Evolutionary conservation across 2,113 vertebrate species (phyloP).

Genomic region (Barbus barbus): DNA sequence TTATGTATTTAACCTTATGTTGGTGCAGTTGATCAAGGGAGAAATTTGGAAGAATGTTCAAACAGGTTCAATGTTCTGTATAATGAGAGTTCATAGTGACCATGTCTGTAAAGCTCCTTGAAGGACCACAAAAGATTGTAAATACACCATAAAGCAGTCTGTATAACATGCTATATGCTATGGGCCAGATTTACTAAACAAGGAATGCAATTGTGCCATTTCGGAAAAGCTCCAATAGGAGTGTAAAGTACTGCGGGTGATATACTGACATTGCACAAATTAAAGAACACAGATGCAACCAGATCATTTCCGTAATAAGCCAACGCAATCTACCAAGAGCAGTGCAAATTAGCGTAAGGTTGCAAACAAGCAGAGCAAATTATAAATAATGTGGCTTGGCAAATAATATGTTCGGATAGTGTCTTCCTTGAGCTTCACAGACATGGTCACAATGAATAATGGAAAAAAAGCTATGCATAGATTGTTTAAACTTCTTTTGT

Average conservation of each 20-base stretch:
- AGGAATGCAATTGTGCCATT: no score
- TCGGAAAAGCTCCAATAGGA: no score
- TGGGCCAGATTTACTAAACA: background rate
- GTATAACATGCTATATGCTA: background rate
- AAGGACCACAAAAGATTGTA: background rate
- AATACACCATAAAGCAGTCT: background rate
- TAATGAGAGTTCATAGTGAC: background rate
- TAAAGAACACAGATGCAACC: no score
- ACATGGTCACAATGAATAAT: background rate
- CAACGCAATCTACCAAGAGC: no score
- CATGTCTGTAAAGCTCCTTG: background rate
- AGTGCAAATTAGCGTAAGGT: no score
- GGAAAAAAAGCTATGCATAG: background rate
- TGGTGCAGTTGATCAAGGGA: background rate
- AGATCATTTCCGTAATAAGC: no score
- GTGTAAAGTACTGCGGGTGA: no score
- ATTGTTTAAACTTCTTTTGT: background rate
- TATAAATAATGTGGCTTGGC: no score
- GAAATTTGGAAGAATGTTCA: background rate
- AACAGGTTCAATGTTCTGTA: background rate
- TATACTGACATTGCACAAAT: no score
- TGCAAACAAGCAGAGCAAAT: no score
- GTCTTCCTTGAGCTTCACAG: no score
- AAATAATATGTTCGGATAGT: no score
- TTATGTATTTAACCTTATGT: background rate